These are phyloP conservation scores for Drosophila rellima DNA, from an alignment of 2,888 invertebrate genomes.

Conservation along the genomic window DNA sequence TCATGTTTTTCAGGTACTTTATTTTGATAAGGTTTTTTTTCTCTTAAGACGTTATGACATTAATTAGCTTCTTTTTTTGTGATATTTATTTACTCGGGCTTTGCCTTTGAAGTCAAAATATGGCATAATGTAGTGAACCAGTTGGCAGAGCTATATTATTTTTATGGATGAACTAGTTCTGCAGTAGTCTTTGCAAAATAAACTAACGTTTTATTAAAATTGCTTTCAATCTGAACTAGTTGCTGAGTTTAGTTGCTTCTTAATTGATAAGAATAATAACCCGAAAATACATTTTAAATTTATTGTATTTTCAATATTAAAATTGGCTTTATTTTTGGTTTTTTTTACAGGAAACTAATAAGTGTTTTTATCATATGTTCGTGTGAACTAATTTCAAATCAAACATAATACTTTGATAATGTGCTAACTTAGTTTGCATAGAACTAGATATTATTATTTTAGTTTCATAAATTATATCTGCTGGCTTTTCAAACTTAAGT, in stretches of 20 bases:
- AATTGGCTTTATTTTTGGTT: too few relatives aligned
- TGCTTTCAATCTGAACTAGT: too few relatives aligned
- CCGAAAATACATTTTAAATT: too few relatives aligned
- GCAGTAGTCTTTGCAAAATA: neutral
- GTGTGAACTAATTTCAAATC: too few relatives aligned
- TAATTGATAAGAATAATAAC: too few relatives aligned
- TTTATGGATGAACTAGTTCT: neutral
- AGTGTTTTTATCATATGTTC: too few relatives aligned
- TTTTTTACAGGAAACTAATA: too few relatives aligned
- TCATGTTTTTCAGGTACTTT: conserved; percentile 17
- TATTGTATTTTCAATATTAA: too few relatives aligned
- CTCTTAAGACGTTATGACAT: conserved; percentile 31
- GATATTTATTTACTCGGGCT: conserved; percentile 1
- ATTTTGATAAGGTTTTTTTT: conserved; percentile 38
- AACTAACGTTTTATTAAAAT: too few relatives aligned
- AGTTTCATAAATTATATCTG: neutral
- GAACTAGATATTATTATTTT: neutral
- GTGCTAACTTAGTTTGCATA: neutral
- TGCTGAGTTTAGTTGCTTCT: too few relatives aligned
- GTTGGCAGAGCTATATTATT: neutral
- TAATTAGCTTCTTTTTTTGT: conserved; percentile 28
- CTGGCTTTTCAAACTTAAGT: neutral
- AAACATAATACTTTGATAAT: too few relatives aligned
- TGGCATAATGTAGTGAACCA: conserved; percentile 3
- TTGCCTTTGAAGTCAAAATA: neutral